Evolutionary conservation across 2,113 vertebrate genomes (phyloP), one percentile per base, ranked within the genome.

Genomic region (Equus quagga): DNA sequence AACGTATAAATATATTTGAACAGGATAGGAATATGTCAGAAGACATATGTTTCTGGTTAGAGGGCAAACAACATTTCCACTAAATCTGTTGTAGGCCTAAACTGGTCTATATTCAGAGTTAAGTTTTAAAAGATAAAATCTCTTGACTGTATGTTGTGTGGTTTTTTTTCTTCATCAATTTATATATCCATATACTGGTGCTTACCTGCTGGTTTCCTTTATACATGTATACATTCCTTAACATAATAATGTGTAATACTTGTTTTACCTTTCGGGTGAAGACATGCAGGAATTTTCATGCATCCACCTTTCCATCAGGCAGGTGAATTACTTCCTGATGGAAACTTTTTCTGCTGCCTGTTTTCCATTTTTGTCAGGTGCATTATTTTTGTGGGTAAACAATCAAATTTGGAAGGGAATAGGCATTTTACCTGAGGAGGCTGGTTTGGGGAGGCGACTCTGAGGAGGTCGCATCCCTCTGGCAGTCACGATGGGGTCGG

Each of bases 361-460:
- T 97, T 98, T 98, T 97, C 89, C 87, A 69, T 75, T 96, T 93
- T 90, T 97, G 49, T 93, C 97, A 98, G 93, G 62, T 87, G 64
- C 92, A 76, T 96, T 97, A 97, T 51, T 97, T 82, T 10, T 90
- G 62, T 36, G 96, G 76, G 91, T 86, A n/a, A 83, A 94, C 76
- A 94, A 93, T 87, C 88, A 80, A 41, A 97, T 96, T 95, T 97
- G 93, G 95, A 97, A 96, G 13, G 95, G 44, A 93, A 97, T n/a
- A 97, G 98, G 94, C 86, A 95, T 97, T 72, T 99, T 98, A 99
- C 99, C 99, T 99, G 99, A 98, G 94, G 98, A 97, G 94, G 98
- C 95, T 49, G 98, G 98, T 96, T 99, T 99, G 97, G 99, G 99
- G 96, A 99, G 99, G 89, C n/a, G 98, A 98, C 99, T 99, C 58